phyloP scores from a whole-genome alignment of 1,140 invertebrate species.

The Drosophila repleta region DNA sequence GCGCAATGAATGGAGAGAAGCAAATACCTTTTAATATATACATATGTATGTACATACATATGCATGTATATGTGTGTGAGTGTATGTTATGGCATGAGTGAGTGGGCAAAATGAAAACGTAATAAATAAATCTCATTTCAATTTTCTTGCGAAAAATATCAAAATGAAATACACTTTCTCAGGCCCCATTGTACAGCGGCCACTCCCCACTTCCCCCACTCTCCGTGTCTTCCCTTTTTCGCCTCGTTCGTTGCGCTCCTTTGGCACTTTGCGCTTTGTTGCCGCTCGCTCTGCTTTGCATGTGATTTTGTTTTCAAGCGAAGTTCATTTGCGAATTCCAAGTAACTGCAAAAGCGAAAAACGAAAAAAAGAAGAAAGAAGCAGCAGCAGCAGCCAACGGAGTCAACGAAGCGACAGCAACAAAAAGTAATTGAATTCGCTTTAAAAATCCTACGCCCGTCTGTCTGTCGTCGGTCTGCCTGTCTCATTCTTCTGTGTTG shows the following conservation, averaged over 20 bases:
- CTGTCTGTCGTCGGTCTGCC: too few species aligned
- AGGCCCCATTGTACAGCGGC: constrained; percentile 27
- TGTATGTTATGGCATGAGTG: not conserved
- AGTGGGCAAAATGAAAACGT: constrained; percentile 57
- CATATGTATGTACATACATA: too few species aligned
- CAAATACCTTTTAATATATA: constrained; percentile 20
- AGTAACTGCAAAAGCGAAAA: constrained; percentile 69
- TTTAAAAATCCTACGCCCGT: constrained; percentile 70
- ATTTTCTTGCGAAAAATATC: constrained; percentile 80
- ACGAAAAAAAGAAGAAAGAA: constrained; percentile 19
- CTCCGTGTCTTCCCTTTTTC: not conserved
- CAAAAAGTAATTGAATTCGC: constrained; percentile 82
- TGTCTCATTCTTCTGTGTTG: constrained; percentile 37
- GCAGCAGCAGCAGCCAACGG: constrained; percentile 7
- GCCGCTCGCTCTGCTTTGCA: constrained; percentile 65
- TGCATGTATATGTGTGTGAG: too few species aligned
- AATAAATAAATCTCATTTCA: constrained; percentile 82
- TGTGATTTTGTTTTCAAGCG: constrained; percentile 81
- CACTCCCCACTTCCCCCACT: not conserved
- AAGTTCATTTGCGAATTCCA: constrained; percentile 81
- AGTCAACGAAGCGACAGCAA: constrained; percentile 46
- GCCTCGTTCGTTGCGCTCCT: constrained; percentile 31
- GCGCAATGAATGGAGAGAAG: constrained; percentile 53
- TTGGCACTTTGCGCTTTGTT: constrained; percentile 65
- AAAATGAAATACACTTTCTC: constrained; percentile 80